A percentile compares a stretch with the other conserved stretches of the same genome.
phyloP scores from a whole-genome alignment of 2,113 vertebrate species.

The Plecotus auritus region DNA sequence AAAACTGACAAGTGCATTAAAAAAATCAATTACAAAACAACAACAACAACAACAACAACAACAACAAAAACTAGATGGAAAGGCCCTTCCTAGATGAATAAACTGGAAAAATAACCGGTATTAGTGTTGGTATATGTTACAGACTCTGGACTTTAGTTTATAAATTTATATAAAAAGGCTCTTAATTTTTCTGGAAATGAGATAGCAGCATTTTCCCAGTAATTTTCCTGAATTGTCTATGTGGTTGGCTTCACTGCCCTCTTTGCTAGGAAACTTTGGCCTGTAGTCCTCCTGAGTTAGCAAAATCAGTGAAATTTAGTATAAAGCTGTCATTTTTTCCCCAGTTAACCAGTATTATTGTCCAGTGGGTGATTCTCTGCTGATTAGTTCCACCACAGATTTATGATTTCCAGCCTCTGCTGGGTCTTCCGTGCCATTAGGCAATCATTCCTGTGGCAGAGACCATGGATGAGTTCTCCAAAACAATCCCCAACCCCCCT shows the following conservation, averaged over 20 bases:
- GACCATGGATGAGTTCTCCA: background rate
- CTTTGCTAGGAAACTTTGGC: slow-evolving; percentile 30
- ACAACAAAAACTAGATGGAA: background rate
- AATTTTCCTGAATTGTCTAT: slow-evolving; percentile 6
- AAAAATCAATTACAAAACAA: background rate
- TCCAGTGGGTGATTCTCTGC: background rate
- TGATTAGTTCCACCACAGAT: background rate
- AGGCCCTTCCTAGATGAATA: background rate
- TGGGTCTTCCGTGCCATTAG: background rate
- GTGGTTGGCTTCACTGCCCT: slow-evolving; percentile 13
- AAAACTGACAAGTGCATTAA: background rate
- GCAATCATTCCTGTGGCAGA: background rate
- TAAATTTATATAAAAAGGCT: background rate
- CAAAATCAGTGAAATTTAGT: slow-evolving; percentile 39
- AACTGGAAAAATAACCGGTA: background rate
- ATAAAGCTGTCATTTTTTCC: slow-evolving; percentile 35
- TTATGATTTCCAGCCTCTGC: background rate
- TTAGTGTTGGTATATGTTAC: background rate
- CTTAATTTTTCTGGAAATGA: slow-evolving; percentile 13
- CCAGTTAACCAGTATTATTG: slow-evolving; percentile 33
- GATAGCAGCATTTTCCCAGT: background rate
- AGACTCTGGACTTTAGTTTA: background rate
- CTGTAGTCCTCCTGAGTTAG: background rate
- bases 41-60: background rate
- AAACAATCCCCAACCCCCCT: background rate